Percentiles rank a stretch among this genome's conserved stretches.
These are phyloP conservation scores for Rhinophrynus dorsalis DNA, from an alignment of 2,797 vertebrate species.

Conservation along the genomic window DNA sequence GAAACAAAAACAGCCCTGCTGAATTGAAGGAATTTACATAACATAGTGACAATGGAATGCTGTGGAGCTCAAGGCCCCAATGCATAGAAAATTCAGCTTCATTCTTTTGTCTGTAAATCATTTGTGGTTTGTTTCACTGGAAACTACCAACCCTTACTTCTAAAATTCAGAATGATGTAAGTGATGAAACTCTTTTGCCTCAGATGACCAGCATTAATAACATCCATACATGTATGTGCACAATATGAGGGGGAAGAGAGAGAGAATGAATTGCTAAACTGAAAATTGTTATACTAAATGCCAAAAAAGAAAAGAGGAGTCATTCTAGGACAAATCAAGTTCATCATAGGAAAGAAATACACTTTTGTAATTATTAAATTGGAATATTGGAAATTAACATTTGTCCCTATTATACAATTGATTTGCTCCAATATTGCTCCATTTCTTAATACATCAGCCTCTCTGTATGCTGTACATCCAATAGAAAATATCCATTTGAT, in stretches of 20 bases:
- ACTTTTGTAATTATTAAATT: too few relatives aligned
- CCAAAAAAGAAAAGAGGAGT: too few relatives aligned
- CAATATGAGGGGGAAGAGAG: not conserved
- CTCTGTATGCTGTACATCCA: too few relatives aligned
- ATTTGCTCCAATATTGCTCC: too few relatives aligned
- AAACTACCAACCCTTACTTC: conserved; percentile 33
- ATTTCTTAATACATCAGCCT: too few relatives aligned
- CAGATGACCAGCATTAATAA: conserved; percentile 32
- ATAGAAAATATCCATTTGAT: too few relatives aligned
- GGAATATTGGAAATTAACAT: too few relatives aligned
- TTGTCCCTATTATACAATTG: too few relatives aligned
- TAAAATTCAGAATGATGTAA: conserved; percentile 33
- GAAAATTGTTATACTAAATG: too few relatives aligned
- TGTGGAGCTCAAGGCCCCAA: conserved; percentile 15
- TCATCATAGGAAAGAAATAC: too few relatives aligned
- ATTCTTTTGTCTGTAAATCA: conserved; percentile 48
- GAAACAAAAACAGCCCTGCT: not conserved
- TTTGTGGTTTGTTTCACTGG: conserved; percentile 45
- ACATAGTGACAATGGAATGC: conserved; percentile 25
- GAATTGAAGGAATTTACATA: conserved; percentile 27
- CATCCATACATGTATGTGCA: not conserved
- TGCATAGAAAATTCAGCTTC: conserved; percentile 46
- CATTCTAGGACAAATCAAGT: too few relatives aligned
- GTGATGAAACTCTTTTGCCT: conserved; percentile 34
- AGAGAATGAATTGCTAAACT: too few relatives aligned